Base-by-base conservation (phyloP, 2,113 vertebrate species). In the Orthonyx spaldingii region DNA sequence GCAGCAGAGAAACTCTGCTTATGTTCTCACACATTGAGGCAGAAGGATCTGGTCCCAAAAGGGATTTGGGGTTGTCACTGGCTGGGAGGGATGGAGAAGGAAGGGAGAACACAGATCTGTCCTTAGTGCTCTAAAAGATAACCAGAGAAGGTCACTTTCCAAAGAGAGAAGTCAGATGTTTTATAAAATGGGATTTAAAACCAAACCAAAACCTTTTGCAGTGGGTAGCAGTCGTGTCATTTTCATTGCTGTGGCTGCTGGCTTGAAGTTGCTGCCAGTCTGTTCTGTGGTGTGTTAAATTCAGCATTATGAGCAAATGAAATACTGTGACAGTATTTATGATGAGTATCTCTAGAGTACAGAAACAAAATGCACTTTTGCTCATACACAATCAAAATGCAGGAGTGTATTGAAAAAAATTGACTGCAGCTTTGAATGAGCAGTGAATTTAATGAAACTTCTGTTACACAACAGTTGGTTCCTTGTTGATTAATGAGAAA, bases 201-300 rank as follows among this genome's bases (percentile, higher is more conserved):
- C 14, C 32, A 56, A 23, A 18, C 1, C 1, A 14, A 11, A 8
- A 22, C 57, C 10, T 89, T 75, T 41, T 76, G n/a, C 41, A 10
- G 10, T n/a, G 28, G 10, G 26, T 79, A 39, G 15, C 9, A 28
- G 12, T 35, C 0, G 0, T 78, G 21, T 17, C 32, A 18, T 90
- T 82, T 64, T 64, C 41, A 9, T 66, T 68, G 20, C 56, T 49
- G 30, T 46, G 52, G 14, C 33, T 37, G 3, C 14, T 93, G 49
- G 68, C 33, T 68, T 59, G 21, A 44, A 75, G 50, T 30, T 57
- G 41, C 61, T 88, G 42, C 39, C 61, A 15, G n/a, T 65, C 35
- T 90, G 56, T 68, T 80, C 32, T 12, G 18, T 19, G 16, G 10
- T 39, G 37, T 76, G 49, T 46, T 50, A 89, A 91, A 76, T 65